Base-by-base conservation (phyloP, 2,888 invertebrate genomes). In the Patella caerulea region DNA sequence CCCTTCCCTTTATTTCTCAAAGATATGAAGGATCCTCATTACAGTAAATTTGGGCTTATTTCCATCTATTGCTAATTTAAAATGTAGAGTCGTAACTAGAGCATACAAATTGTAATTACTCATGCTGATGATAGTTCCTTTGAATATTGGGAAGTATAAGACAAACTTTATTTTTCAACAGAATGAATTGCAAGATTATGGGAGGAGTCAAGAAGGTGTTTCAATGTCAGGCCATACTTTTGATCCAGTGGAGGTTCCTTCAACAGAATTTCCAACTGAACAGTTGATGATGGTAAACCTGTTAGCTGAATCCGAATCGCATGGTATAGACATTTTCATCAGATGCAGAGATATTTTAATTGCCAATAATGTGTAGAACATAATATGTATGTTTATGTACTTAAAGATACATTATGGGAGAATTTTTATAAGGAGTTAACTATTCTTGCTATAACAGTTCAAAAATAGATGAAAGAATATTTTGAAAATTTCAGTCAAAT, bases 341-440 rank as follows among this genome's bases (percentile, higher is more conserved):
- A 59, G 59, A 59, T 59, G 59, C 19, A 59, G 17, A 59, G 56
- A 56, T 56, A 56, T 56, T 56, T 56, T 56, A 56, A 56, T 56
- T 34, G 34, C 15, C 56, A 56, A 17, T 56, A 56, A 56, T 56
- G 56, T 56, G 15, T 56, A 56, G 56, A 17, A 56, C 14, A 56
- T 15, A 56, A 15, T 15, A 56, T 17, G 15, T 56, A 17, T 56
- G 56, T 56, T 14, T 56, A 15, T 14, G 17, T 56, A 14, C 56
- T 56, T 15, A 56, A 56, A n/a, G 56, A 56, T 45, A 45, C 34
- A 45, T 45, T 45, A 45, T 45, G 34, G 34, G 34, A 45, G 34
- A 45, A 5, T 45, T 34, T 34, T 45, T 4, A 45, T 45, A 45
- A 45, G 5, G 34, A 45, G 34, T 45, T 45, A 45, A 7, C 34